These are phyloP conservation scores for Drosophila ezoana DNA, from an alignment of 2,888 invertebrate species.

Conservation along the genomic window DNA sequence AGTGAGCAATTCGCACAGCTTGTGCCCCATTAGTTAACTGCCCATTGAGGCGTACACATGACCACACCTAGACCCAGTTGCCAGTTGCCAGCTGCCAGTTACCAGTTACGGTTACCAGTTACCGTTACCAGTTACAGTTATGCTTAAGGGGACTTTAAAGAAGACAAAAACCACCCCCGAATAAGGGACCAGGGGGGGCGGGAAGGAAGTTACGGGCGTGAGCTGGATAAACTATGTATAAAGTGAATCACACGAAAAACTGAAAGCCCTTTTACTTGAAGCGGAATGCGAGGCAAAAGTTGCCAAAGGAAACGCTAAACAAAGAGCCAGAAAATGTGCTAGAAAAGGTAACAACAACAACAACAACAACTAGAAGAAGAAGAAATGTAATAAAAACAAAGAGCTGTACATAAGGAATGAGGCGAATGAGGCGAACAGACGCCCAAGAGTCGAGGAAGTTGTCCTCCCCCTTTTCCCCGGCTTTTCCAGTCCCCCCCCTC, in stretches of 20 bases:
- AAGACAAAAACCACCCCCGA: slow-evolving; percentile 30
- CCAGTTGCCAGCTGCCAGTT: not conserved
- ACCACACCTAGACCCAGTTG: slow-evolving; percentile 62
- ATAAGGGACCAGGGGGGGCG: not conserved
- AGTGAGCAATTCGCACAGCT: slow-evolving; percentile 28
- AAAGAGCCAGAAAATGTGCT: slow-evolving; percentile 46
- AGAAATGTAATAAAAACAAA: slow-evolving; percentile 30
- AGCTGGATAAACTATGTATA: slow-evolving; percentile 36
- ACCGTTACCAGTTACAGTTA: slow-evolving; percentile 28
- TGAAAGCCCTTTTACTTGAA: slow-evolving; percentile 40
- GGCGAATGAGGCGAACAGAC: slow-evolving; percentile 32
- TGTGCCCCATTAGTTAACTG: slow-evolving; percentile 20
- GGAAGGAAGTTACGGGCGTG: not conserved
- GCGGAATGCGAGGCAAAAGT: slow-evolving; percentile 60
- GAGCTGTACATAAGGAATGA: slow-evolving; percentile 27
- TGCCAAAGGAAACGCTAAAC: slow-evolving; percentile 59
- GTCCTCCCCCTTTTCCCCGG: not conserved
- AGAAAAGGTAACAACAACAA: slow-evolving; percentile 44
- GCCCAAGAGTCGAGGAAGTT: slow-evolving; percentile 35
- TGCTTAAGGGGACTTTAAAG: slow-evolving; percentile 15
- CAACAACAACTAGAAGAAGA: not conserved
- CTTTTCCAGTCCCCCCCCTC: not conserved
- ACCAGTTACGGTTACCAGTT: not conserved
- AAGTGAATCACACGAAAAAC: slow-evolving; percentile 53
- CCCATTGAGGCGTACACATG: slow-evolving; percentile 25